Percentiles rank a stretch among this genome's conserved stretches.
phyloP scores from a whole-genome alignment of 30 jellyfish, hydroid and myxozoan genomes.

The Turritopsis rubra region DNA sequence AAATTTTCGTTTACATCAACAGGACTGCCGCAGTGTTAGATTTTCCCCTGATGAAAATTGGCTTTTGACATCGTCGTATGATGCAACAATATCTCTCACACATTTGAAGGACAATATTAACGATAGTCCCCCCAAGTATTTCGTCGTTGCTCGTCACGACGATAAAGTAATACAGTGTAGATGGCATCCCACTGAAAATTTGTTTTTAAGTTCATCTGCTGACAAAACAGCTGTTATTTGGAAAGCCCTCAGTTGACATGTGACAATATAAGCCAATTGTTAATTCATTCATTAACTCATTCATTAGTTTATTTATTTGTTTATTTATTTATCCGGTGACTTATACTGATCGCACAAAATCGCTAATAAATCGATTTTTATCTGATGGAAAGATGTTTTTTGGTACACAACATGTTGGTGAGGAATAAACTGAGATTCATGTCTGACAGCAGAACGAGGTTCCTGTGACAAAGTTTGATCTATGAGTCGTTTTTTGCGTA shows the following conservation, averaged over 20 bases:
- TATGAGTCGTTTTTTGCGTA: too few relatives aligned
- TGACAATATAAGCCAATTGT: neutral
- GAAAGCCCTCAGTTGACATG: slow-evolving; percentile 25
- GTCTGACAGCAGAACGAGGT: too few relatives aligned
- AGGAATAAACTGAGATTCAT: too few relatives aligned
- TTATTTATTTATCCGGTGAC: too few relatives aligned
- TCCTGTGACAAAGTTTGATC: too few relatives aligned
- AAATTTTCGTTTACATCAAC: slow-evolving; percentile 88
- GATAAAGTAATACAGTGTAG: slow-evolving; percentile 98
- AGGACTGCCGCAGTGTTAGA: slow-evolving; percentile 94
- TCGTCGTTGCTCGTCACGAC: slow-evolving; percentile 71
- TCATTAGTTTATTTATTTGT: neutral
- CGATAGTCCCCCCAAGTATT: slow-evolving; percentile 64
- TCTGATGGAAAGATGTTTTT: too few relatives aligned
- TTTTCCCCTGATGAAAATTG: slow-evolving; percentile 70
- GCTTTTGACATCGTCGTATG: slow-evolving; percentile 90
- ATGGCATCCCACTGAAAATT: slow-evolving; percentile 85
- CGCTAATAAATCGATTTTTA: too few relatives aligned
- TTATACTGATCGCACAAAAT: too few relatives aligned
- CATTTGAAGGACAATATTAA: slow-evolving; percentile 60
- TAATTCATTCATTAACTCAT: neutral
- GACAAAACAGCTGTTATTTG: slow-evolving; percentile 85
- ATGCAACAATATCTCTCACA: slow-evolving; percentile 50
- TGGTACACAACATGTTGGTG: too few relatives aligned
- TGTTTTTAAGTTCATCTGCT: slow-evolving; percentile 86